Percentiles rank a stretch among this genome's conserved stretches.
phyloP scores from a whole-genome alignment of 2,113 vertebrate genomes.

The Puntigrus tetrazona region DNA sequence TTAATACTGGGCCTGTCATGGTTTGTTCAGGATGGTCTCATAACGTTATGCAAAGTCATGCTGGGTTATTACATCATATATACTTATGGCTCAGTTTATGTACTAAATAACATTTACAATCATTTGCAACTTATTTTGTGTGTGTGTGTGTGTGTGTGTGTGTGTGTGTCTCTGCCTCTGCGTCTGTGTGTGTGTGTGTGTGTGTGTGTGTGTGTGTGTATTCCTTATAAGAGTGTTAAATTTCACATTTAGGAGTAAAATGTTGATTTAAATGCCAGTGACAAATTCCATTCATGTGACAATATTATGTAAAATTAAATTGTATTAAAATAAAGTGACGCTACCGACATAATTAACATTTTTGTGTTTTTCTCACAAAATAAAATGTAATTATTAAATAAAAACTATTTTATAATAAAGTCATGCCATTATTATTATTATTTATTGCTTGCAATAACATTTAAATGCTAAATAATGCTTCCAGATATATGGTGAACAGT shows the following conservation, averaged over 20 bases:
- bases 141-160: no score
- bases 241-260: neutral
- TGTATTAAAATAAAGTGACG: neutral
- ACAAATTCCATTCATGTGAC: neutral
- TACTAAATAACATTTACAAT: neutral
- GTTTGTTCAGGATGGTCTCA: neutral
- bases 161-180: no score
- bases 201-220: no score
- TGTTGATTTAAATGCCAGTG: neutral
- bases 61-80: neutral
- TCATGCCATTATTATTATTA: no score
- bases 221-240: neutral
- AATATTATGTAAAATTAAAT: neutral
- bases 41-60: slow-evolving; percentile 38
- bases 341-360: neutral
- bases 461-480: no score
- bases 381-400: neutral
- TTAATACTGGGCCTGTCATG: neutral
- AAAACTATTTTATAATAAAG: neutral
- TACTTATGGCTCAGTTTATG: neutral
- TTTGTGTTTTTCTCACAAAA: no score
- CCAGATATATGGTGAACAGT: no score
- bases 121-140: neutral
- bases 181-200: no score
- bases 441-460: no score